phyloP scores from a whole-genome alignment of 2,888 invertebrate species.

The Sarcophaga caerulescens region DNA sequence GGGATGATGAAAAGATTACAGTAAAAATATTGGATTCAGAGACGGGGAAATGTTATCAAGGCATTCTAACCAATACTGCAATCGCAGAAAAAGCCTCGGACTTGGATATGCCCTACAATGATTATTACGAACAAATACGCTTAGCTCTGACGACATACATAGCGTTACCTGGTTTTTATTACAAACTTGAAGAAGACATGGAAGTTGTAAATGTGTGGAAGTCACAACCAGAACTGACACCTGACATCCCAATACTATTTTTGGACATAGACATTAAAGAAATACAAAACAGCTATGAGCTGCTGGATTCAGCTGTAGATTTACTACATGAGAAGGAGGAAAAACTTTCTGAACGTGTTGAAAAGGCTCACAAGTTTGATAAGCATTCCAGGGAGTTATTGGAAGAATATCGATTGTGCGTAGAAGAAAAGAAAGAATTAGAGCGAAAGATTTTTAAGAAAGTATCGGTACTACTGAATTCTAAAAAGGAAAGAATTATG shows the following conservation, averaged over 20 bases:
- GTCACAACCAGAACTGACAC: slow-evolving; percentile 29
- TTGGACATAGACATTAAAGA: slow-evolving; percentile 53
- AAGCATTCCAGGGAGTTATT: slow-evolving; percentile 52
- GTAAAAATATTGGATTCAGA: slow-evolving; percentile 59
- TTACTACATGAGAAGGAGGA: slow-evolving; percentile 48
- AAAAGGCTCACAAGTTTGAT: slow-evolving; percentile 62
- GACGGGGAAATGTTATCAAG: slow-evolving; percentile 51
- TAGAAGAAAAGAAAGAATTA: slow-evolving; percentile 60
- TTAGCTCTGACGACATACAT: slow-evolving; percentile 50
- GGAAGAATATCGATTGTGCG: slow-evolving; percentile 59
- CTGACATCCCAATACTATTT: slow-evolving; percentile 51
- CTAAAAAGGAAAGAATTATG: slow-evolving; percentile 53
- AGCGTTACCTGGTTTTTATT: slow-evolving; percentile 51
- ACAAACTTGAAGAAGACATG: slow-evolving; percentile 52
- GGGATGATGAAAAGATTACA: slow-evolving; percentile 44
- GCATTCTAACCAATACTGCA: not conserved
- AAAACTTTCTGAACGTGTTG: slow-evolving; percentile 45
- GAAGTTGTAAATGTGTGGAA: slow-evolving; percentile 56
- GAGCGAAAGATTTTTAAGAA: slow-evolving; percentile 60
- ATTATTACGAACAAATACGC: slow-evolving; percentile 57
- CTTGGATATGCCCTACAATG: slow-evolving; percentile 52
- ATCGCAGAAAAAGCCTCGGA: slow-evolving; percentile 51
- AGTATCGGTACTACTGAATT: slow-evolving; percentile 51
- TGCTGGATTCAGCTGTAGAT: slow-evolving; percentile 59
- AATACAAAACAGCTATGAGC: slow-evolving; percentile 33